phyloP scores from a whole-genome alignment of 2,888 invertebrate genomes.

The Brenthis ino region DNA sequence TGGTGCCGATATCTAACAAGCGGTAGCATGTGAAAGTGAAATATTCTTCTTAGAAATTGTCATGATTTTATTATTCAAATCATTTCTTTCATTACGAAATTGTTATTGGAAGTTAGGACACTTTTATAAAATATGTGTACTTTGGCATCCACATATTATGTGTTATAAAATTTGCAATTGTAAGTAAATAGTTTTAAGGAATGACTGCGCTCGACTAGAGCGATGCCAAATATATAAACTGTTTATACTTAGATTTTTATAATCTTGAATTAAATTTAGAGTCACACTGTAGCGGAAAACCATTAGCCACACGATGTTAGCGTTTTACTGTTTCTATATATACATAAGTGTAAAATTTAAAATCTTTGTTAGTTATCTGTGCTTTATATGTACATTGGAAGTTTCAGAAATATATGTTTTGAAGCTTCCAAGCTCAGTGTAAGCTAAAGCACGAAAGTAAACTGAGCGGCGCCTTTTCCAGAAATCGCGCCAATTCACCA shows the following conservation, averaged over 20 bases:
- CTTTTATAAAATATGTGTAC: conserved; percentile 11
- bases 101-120: conserved; percentile 20
- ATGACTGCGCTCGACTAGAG: conserved; percentile 21
- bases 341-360: conserved; percentile 17
- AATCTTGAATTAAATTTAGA: conserved; percentile 30
- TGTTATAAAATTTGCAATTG: conserved; percentile 17
- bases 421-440: conserved; percentile 40
- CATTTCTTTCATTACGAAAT: conserved; percentile 22
- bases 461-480: conserved; percentile 57
- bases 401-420: conserved; percentile 32
- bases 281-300: conserved; percentile 32
- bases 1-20: conserved; percentile 39
- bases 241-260: conserved; percentile 31
- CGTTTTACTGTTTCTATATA: conserved; percentile 22
- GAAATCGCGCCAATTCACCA: conserved; percentile 79
- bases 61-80: conserved; percentile 15
- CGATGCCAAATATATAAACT: conserved; percentile 32
- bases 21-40: conserved; percentile 39
- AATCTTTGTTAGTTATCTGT: conserved; percentile 46
- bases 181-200: conserved; percentile 28
- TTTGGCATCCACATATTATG: conserved; percentile 17
- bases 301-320: conserved; percentile 36
- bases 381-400: conserved; percentile 40
- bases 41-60: conserved; percentile 17
- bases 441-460: conserved; percentile 40